Percentiles rank a stretch among this genome's conserved stretches.
These are phyloP conservation scores for Phymatocera aterrima DNA, from an alignment of 2,888 invertebrate genomes.

Conservation along the genomic window DNA sequence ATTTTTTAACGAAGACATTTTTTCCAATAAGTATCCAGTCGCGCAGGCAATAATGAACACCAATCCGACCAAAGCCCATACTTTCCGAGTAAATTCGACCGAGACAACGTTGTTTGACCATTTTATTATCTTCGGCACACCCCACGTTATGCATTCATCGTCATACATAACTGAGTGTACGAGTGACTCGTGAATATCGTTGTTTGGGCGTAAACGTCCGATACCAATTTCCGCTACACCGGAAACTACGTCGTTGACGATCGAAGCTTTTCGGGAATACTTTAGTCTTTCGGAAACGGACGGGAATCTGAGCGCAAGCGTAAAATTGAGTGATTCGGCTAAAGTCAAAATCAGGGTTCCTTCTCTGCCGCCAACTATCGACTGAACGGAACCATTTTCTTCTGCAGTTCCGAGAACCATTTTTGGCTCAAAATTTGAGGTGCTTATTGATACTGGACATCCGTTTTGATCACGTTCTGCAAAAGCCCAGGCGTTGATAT, in stretches of 20 bases:
- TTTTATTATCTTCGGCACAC: conserved; percentile 19
- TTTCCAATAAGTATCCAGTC: neutral
- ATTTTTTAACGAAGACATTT: neutral
- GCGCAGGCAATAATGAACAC: conserved; percentile 13
- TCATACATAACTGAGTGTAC: conserved; percentile 1
- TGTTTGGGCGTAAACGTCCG: conserved; percentile 17
- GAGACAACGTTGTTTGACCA: conserved; percentile 14
- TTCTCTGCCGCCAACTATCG: neutral
- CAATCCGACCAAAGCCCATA: conserved; percentile 1
- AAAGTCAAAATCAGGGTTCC: neutral
- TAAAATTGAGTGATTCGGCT: conserved; percentile 13
- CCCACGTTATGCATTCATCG: conserved; percentile 26
- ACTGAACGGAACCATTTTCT: neutral
- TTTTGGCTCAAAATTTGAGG: conserved; percentile 19
- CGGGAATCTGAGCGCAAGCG: neutral
- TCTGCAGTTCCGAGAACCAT: neutral
- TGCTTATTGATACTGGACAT: conserved; percentile 10
- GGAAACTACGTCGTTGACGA: neutral
- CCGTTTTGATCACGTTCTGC: neutral
- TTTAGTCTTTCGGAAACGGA: neutral
- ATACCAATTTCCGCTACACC: conserved; percentile 1
- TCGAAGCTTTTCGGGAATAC: conserved; percentile 6
- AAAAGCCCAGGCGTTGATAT: neutral
- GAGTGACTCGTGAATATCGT: neutral
- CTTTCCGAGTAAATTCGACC: conserved; percentile 27